These are phyloP conservation scores for Pampusana beccarii DNA, from an alignment of 2,113 vertebrate species.

Conservation along the genomic window DNA sequence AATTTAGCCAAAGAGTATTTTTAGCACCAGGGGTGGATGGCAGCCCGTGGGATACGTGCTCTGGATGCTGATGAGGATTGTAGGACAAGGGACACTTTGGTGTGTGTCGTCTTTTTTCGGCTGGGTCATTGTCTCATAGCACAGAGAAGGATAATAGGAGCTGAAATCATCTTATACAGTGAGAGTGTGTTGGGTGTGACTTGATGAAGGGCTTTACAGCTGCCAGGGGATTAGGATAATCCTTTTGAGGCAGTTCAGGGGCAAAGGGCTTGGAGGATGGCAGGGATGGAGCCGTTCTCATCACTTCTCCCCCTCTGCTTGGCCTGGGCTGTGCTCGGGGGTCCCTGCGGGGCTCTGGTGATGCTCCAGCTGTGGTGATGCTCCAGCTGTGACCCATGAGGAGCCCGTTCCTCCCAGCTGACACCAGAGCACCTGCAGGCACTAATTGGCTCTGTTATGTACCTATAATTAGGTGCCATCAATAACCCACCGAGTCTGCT, in stretches of 20 bases:
- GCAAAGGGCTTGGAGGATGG: too few species aligned
- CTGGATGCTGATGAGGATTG: neutral
- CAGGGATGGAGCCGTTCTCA: fast-evolving
- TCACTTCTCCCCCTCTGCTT: too few species aligned
- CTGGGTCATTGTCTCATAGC: neutral
- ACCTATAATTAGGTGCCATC: neutral
- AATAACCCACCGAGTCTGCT: neutral
- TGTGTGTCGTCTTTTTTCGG: neutral
- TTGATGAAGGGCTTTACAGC: neutral
- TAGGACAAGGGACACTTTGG: neutral
- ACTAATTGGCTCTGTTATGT: neutral
- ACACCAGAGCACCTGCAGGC: neutral
- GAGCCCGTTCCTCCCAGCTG: neutral
- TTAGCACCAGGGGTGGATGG: neutral
- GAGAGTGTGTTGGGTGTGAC: fast-evolving
- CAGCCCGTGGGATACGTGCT: neutral
- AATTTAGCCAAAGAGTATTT: constrained; percentile 1
- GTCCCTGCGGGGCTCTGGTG: too few species aligned
- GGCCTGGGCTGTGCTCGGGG: neutral
- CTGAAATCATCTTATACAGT: neutral
- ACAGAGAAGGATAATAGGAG: neutral
- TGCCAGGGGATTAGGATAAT: neutral
- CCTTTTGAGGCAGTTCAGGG: neutral
- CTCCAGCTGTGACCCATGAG: neutral
- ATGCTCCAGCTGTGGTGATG: neutral